phyloP scores from a whole-genome alignment of 2,113 vertebrate species.

The Perca fluviatilis region DNA sequence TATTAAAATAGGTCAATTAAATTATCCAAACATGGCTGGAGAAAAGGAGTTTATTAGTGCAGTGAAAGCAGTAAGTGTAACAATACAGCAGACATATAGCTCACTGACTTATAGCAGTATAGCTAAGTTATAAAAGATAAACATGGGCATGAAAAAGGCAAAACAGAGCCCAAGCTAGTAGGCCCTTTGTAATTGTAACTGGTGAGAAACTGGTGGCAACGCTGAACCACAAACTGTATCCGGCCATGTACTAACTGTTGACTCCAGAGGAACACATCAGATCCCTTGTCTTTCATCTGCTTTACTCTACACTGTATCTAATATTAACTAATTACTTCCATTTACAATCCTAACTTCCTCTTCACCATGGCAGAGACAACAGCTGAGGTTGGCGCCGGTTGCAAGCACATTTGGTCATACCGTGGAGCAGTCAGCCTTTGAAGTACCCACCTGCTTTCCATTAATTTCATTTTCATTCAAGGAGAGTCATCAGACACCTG shows the following conservation, averaged over 20 bases:
- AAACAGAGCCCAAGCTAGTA: neutral
- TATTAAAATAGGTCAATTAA: constrained; percentile 54
- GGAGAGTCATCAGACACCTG: constrained; percentile 70
- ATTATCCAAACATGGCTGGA: constrained; percentile 32
- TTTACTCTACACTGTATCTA: constrained; percentile 25
- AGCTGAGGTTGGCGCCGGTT: constrained; percentile 59
- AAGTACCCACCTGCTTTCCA: constrained; percentile 77
- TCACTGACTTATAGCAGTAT: constrained; percentile 26
- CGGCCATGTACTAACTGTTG: constrained; percentile 35
- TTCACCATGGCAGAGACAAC: constrained; percentile 48
- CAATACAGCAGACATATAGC: neutral
- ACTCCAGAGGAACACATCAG: constrained; percentile 35
- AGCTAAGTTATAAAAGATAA: constrained; percentile 16
- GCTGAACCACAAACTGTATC: constrained; percentile 11
- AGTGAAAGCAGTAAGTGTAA: constrained; percentile 19
- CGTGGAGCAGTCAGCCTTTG: constrained; percentile 64
- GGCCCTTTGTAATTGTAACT: neutral
- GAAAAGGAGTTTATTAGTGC: constrained; percentile 32
- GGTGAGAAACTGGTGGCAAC: neutral
- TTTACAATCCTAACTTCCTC: constrained; percentile 48
- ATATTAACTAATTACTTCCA: constrained; percentile 66
- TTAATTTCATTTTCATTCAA: constrained; percentile 75
- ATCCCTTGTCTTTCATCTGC: constrained; percentile 48
- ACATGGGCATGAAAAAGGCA: neutral
- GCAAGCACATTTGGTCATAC: constrained; percentile 60